Base-by-base conservation (phyloP, 35 echinoderm and acorn worm genomes). In the Patiria miniata region DNA sequence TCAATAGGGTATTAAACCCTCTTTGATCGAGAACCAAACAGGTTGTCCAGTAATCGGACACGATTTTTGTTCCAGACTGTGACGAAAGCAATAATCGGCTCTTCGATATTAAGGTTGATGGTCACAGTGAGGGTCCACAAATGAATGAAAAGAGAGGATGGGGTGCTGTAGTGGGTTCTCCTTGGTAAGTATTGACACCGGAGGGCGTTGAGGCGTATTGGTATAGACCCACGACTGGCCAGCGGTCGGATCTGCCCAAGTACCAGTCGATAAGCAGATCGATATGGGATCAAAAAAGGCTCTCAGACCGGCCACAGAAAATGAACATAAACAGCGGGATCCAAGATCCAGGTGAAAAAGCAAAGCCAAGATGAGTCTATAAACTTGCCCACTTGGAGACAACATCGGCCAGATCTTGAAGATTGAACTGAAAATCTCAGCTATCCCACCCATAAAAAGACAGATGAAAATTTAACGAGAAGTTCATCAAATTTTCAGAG, bases 401-500 rank as follows among this genome's bases (percentile, higher is more conserved):
- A 12, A 47, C 4, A 4, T 47, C 12, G 42, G 42, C 42, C 42
- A 47, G 12, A 47, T 47, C 42, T 47, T 47, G 4, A 47, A 47
- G 42, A 47, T n/a, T 47, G 29, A 14, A 5, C 2, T 1, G 34
- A 10, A 73, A 73, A 73, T 73, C 65, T 73, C 65, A 73, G 65
- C 34, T 23, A 32, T 1, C 28, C 21, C 26, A 73, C 34, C 23
- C 23, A 28, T 30, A 34, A 16, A 34, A 16, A n/a, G 26, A 73
- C 65, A 12, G 61, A 32, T 69, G 23, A 69, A 69, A 69, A 10
- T 69, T 69, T 36, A 26, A 73, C 65, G 65, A 73, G 34, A 1
- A 73, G 65, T 73, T 73, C 65, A 73, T 73, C 65, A 73, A 73
- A 28, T 73, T 73, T 73, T 73, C 26, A 73, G 15, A 12, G 1